A percentile compares a stretch with the other conserved stretches of the same genome.
phyloP scores from a whole-genome alignment of 2,797 vertebrate genomes.

The Oreortyx pictus region DNA sequence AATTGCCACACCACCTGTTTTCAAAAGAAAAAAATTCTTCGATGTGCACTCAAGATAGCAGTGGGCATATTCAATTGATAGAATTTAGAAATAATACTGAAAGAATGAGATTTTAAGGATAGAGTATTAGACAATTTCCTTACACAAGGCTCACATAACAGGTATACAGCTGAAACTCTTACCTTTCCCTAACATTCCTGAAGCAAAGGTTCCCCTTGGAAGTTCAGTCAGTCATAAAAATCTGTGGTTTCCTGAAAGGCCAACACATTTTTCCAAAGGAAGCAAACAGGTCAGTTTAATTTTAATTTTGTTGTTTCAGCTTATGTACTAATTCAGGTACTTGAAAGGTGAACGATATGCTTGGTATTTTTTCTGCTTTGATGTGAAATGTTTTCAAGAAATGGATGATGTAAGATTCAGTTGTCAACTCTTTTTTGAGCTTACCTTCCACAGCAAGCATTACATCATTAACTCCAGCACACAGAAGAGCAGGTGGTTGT shows the following conservation, averaged over 20 bases:
- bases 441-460: conserved; percentile 10
- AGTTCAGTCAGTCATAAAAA: background rate
- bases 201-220: background rate
- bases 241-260: background rate
- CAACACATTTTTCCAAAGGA: background rate
- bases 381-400: conserved; percentile 37
- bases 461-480: conserved; percentile 4
- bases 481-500: background rate
- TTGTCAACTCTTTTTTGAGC: background rate
- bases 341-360: conserved; percentile 23
- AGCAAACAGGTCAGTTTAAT: background rate
- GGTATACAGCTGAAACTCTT: background rate
- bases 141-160: rapidly evolving
- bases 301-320: background rate
- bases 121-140: background rate
- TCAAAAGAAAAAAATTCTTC: conserved; percentile 2
- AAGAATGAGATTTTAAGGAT: background rate
- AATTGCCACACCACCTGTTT: background rate
- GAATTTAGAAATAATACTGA: background rate
- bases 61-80: background rate
- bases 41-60: background rate
- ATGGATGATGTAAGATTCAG: conserved; percentile 10
- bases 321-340: background rate
- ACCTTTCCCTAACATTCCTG: background rate
- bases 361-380: background rate